Evolutionary conservation across 1,140 invertebrate genomes (phyloP).

Genomic region (Lamellibrachia luymesi): DNA sequence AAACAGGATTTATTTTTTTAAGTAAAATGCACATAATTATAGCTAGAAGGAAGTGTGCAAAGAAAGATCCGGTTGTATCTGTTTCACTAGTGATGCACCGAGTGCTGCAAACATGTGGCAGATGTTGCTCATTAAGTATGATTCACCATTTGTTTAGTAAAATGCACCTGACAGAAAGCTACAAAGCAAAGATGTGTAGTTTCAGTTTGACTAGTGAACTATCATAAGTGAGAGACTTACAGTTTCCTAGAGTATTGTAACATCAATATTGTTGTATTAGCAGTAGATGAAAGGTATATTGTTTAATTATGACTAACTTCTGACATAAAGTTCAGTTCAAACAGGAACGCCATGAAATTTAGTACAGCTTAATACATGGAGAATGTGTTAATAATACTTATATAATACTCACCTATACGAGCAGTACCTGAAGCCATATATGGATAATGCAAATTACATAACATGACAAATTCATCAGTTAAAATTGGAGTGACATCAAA

Average conservation of each 20-base stretch:
- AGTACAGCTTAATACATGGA: not conserved
- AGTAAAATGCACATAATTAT: not conserved
- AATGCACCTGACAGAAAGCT: not conserved
- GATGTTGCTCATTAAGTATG: not conserved
- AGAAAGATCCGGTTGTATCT: not conserved
- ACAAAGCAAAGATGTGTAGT: not conserved
- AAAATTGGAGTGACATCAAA: not conserved
- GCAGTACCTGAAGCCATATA: not conserved
- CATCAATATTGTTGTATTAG: not conserved
- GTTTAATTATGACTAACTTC: not conserved
- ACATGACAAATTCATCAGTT: not conserved
- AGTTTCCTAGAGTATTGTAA: not conserved
- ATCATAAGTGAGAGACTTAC: too few species aligned
- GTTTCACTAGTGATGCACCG: not conserved
- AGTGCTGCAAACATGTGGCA: not conserved
- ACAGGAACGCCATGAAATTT: too few species aligned
- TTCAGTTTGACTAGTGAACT: not conserved
- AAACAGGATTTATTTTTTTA: not conserved
- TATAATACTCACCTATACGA: not conserved
- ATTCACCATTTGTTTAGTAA: not conserved
- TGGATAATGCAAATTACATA: not conserved
- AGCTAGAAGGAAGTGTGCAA: not conserved
- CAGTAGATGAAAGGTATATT: not conserved
- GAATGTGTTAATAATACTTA: not conserved
- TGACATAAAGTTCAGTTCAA: not conserved